Percentiles rank a stretch among this genome's conserved stretches.
These are phyloP conservation scores for Tetranychus truncatus DNA, from an alignment of 2,888 invertebrate genomes.

Conservation along the genomic window DNA sequence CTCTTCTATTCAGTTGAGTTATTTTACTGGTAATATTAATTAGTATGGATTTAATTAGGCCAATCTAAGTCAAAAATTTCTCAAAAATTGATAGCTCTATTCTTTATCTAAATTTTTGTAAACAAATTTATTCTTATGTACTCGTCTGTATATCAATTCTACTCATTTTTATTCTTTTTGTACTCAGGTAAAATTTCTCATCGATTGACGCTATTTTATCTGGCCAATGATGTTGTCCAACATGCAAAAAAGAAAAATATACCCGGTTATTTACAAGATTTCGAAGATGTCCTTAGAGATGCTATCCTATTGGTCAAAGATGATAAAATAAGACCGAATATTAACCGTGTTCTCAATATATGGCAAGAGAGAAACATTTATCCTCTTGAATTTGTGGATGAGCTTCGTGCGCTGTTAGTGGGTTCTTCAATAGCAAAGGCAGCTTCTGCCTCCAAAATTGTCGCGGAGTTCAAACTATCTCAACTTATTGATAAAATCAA, in stretches of 20 bases:
- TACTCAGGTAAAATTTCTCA: slow-evolving; percentile 56
- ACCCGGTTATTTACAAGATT: slow-evolving; percentile 65
- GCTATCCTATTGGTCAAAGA: slow-evolving; percentile 60
- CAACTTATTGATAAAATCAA: slow-evolving; percentile 53
- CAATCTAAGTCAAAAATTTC: too few species aligned
- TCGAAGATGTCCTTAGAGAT: slow-evolving; percentile 75
- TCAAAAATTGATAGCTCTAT: too few species aligned
- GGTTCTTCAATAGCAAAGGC: slow-evolving; percentile 34
- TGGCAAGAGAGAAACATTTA: slow-evolving; percentile 87
- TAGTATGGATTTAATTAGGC: too few species aligned
- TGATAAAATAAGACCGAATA: slow-evolving; percentile 66
- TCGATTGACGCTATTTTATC: slow-evolving; percentile 67
- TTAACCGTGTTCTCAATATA: slow-evolving; percentile 75
- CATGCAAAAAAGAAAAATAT: slow-evolving; percentile 75
- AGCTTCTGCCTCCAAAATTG: slow-evolving; percentile 28
- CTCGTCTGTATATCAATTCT: not conserved
- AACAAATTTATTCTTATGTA: not conserved
- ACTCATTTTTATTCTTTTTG: not conserved
- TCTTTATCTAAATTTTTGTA: not conserved
- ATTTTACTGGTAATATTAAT: too few species aligned
- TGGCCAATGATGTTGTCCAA: slow-evolving; percentile 93
- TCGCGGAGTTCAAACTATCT: slow-evolving; percentile 51
- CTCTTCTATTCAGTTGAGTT: too few species aligned
- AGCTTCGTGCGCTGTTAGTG: slow-evolving; percentile 55
- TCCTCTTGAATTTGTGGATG: slow-evolving; percentile 68